Conservation (phyloP, 2,888 invertebrate species). For the Drosophila greeni region DNA sequence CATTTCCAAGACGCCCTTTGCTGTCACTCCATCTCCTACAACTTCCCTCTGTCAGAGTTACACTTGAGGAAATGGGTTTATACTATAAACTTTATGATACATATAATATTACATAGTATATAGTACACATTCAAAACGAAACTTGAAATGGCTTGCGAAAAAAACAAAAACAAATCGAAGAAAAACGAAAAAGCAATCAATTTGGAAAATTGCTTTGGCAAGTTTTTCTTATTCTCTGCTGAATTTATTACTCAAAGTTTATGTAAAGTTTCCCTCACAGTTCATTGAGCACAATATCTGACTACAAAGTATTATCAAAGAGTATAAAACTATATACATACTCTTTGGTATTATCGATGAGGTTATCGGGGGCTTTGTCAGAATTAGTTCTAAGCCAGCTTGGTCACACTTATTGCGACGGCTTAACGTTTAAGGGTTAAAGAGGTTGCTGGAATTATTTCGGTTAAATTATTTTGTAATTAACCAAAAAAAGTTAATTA, state of each 20-base stretch:
- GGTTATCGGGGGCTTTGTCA: not conserved
- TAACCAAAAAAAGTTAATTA: not conserved
- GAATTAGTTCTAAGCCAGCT: not conserved
- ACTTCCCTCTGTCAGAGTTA: too few relatives aligned
- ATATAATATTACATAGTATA: too few relatives aligned
- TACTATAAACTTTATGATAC: too few relatives aligned
- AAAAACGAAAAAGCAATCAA: not conserved
- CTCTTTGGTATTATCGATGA: not conserved
- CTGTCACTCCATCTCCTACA: not conserved
- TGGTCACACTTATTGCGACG: not conserved
- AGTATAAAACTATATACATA: too few relatives aligned
- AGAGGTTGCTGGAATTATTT: not conserved
- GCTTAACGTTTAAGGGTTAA: not conserved
- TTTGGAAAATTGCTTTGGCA: not conserved
- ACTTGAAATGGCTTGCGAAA: not conserved
- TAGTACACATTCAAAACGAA: not conserved
- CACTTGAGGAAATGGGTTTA: not conserved
- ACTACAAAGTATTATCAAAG: not conserved
- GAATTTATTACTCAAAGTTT: not conserved
- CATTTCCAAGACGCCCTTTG: conserved; percentile 3
- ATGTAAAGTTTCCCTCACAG: not conserved
- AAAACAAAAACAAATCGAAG: not conserved
- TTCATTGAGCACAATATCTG: not conserved
- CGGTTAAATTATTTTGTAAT: not conserved
- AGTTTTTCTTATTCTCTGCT: not conserved